Base-by-base conservation (phyloP, 2,888 invertebrate species). In the Trachelus tabidus region DNA sequence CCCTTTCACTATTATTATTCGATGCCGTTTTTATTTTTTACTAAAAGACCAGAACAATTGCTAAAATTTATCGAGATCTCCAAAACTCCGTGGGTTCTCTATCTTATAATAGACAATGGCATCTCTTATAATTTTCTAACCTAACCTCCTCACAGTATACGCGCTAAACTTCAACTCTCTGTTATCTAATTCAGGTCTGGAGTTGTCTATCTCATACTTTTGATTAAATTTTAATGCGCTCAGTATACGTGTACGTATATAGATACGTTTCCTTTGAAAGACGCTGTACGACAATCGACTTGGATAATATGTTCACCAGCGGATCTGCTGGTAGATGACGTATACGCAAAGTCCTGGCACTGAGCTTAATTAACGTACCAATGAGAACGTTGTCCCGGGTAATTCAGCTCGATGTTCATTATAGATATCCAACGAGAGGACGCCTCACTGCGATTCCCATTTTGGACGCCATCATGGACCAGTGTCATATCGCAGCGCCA, bases 311-410 rank as follows among this genome's bases (percentile, higher is more conserved):
- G 23, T 23, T 56, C 23, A 0, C 40, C 23, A 23, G 2, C 6
- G 56, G 56, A 23, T 15, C 23, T 56, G 56, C 15, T 56, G 56
- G 56, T 56, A 23, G 23, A 15, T 56, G 56, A 56, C 56, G 56
- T 56, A 56, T 9, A 56, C 56, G 56, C 23, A 15, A 56, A 56
- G 56, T 23, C 56, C 56, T 56, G 56, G 23, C 9, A 23, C 23
- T 56, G 56, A 56, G 56, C 78, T 84, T 80, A 82, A 85, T 85
- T 82, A 81, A 84, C 85, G 82, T 83, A 84, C 81, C 79, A 74
- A 75, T 74, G 73, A 77, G 76, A 71, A 79, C 79, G 78, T 79
- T 80, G 81, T 80, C 77, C 74, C 75, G 80, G 56, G 76, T 83
- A 79, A 82, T 82, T 82, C 79, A n/a, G 80, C 75, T 81, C 80